Conservation (phyloP, 2,113 vertebrate genomes). For the Phocoena phocoena region DNA sequence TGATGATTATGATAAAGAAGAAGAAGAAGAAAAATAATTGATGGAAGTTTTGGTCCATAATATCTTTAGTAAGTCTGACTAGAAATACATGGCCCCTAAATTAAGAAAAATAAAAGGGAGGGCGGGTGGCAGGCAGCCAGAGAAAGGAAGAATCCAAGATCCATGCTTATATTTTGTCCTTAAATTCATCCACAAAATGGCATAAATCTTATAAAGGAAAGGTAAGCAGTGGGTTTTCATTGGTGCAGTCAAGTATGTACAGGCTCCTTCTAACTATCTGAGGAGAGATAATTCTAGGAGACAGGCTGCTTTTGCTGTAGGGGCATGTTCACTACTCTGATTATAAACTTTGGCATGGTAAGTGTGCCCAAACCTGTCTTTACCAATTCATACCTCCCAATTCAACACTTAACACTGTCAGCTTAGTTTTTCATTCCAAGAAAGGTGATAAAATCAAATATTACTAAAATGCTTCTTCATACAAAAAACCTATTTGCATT, state of each 20-base stretch:
- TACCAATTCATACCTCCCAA: neutral
- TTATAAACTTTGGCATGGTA: neutral
- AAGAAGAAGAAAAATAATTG: neutral
- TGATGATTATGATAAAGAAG: neutral
- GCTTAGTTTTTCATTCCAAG: constrained; percentile 1
- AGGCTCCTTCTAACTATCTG: neutral
- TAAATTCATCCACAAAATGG: neutral
- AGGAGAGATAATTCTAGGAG: neutral
- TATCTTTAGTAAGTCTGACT: neutral
- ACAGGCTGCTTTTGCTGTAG: neutral
- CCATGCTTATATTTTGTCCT: neutral
- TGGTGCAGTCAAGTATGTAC: neutral
- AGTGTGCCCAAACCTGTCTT: neutral
- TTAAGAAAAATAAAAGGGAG: neutral
- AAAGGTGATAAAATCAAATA: neutral
- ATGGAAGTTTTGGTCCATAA: neutral
- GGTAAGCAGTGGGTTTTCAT: neutral
- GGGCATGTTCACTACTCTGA: neutral
- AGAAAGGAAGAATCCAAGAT: neutral
- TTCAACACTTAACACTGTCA: neutral
- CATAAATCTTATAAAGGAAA: neutral
- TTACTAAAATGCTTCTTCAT: neutral
- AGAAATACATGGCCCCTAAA: neutral
- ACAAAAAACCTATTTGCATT: constrained; percentile 3
- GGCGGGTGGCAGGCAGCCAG: rapidly evolving